phyloP scores from a whole-genome alignment of 2,888 invertebrate species.

The Andrena camellia region DNA sequence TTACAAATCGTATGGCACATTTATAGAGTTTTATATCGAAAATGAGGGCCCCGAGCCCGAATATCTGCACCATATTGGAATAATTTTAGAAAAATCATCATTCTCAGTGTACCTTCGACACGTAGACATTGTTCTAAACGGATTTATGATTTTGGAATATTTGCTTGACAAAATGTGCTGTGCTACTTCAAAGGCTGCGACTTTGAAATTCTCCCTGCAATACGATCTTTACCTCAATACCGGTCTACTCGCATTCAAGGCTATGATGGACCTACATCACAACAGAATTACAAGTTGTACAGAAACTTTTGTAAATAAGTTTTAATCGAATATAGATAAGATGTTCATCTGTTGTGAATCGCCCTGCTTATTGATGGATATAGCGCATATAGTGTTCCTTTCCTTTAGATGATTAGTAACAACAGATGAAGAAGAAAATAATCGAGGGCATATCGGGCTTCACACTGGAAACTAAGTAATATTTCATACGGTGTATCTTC shows the following conservation, averaged over 20 bases:
- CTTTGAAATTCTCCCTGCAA: constrained; percentile 67
- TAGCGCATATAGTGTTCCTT: constrained; percentile 80
- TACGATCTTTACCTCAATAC: constrained; percentile 69
- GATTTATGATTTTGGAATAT: constrained; percentile 60
- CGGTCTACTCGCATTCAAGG: constrained; percentile 78
- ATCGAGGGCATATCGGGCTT: constrained; percentile 70
- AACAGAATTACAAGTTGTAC: constrained; percentile 68
- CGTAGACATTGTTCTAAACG: constrained; percentile 26
- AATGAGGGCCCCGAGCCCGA: not conserved
- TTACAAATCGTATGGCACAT: constrained; percentile 50
- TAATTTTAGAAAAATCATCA: constrained; percentile 29
- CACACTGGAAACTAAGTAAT: constrained; percentile 64
- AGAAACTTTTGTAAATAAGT: constrained; percentile 78
- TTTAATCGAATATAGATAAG: constrained; percentile 74
- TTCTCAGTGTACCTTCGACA: constrained; percentile 26
- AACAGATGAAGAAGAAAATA: constrained; percentile 58
- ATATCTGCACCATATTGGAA: constrained; percentile 29
- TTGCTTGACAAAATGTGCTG: constrained; percentile 64
- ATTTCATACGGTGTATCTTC: constrained; percentile 53
- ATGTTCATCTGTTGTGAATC: constrained; percentile 77
- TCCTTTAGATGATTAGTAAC: constrained; percentile 73
- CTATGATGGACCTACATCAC: constrained; percentile 77
- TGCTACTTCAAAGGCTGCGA: constrained; percentile 52
- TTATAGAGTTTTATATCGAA: constrained; percentile 53
- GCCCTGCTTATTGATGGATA: constrained; percentile 79